These are phyloP conservation scores for Empis livida DNA, from an alignment of 2,888 invertebrate genomes.

Conservation along the genomic window DNA sequence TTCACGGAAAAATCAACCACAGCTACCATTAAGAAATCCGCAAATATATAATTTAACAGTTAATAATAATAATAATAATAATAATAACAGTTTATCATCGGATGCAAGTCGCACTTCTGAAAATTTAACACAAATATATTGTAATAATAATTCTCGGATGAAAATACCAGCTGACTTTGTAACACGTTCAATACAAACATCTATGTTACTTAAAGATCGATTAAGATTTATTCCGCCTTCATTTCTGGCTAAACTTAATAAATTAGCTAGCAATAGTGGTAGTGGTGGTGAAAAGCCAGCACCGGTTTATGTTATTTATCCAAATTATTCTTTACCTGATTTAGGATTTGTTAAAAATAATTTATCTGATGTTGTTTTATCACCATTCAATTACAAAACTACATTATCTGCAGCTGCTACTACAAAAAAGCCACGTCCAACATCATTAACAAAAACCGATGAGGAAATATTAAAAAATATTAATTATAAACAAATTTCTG, in stretches of 20 bases:
- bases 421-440: slow-evolving; percentile 45
- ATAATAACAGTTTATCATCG: slow-evolving; percentile 36
- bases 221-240: slow-evolving; percentile 55
- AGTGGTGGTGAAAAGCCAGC: slow-evolving; percentile 41
- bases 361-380: slow-evolving; percentile 51
- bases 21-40: slow-evolving; percentile 32
- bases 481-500: slow-evolving; percentile 73
- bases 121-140: slow-evolving; percentile 24
- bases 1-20: slow-evolving; percentile 22
- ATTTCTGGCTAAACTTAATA: slow-evolving; percentile 51
- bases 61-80: slow-evolving; percentile 24
- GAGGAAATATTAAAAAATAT: slow-evolving; percentile 67
- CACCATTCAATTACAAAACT: slow-evolving; percentile 41
- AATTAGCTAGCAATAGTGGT: slow-evolving; percentile 38
- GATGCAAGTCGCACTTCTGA: slow-evolving; percentile 30
- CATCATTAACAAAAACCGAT: slow-evolving; percentile 64
- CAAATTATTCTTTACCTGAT: slow-evolving; percentile 81
- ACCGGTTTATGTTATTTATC: slow-evolving; percentile 81
- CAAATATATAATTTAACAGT: slow-evolving; percentile 27
- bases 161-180: slow-evolving; percentile 37
- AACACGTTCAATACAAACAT: slow-evolving; percentile 59
- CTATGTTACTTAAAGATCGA: slow-evolving; percentile 36
- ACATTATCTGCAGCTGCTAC: slow-evolving; percentile 39
- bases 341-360: slow-evolving; percentile 59
- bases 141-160: slow-evolving; percentile 21